Evolutionary conservation across 1,140 invertebrate species (phyloP), one percentile per base, ranked within the genome.

Genomic region (Drosophila guanche): DNA sequence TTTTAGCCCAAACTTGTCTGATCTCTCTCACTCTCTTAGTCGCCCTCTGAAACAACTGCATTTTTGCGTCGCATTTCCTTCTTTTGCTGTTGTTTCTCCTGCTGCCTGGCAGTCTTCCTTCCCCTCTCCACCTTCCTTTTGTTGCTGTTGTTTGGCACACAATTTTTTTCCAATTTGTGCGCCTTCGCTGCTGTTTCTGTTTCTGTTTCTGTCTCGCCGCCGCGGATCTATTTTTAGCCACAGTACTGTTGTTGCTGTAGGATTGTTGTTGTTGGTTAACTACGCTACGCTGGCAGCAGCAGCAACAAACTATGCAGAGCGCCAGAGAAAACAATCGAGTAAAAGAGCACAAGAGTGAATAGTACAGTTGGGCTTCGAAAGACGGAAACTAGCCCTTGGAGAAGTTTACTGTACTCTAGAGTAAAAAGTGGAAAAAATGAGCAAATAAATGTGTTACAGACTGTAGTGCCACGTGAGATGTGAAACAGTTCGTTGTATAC

Each of bases 181-280:
- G 61, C 71, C 59, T 73, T 74, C 27, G 46, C 70, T 76, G 62
- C 70, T 73, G 47, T 81, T 74, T 79, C 59, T 53, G 47, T 81
- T 74, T 79, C 59, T 53, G 72, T 80, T 86, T 80, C 62, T 77
- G 73, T 86, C 68, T 74, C 56, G 78, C 70, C 85, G 77, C 77
- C 73, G 83, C 73, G 73, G 55, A 60, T 78, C 81, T 86, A 86
- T 86, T 86, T 86, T 86, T 86, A 86, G 83, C 83, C 83, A 76
- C 66, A 68, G 54, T 61, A 66, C 65, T 57, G 53, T 76, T 76
- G 47, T 62, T 76, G 54, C 33, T 37, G 10, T 37, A 37, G 33
- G 3, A 37, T 79, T 79, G 69, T 47, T 76, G 62, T 56, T 80
- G 57, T 51, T 54, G 75, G 79, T 86, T 86, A 86, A 86, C 81